phyloP scores from a whole-genome alignment of 2,113 vertebrate genomes.

The Ochotona princeps region DNA sequence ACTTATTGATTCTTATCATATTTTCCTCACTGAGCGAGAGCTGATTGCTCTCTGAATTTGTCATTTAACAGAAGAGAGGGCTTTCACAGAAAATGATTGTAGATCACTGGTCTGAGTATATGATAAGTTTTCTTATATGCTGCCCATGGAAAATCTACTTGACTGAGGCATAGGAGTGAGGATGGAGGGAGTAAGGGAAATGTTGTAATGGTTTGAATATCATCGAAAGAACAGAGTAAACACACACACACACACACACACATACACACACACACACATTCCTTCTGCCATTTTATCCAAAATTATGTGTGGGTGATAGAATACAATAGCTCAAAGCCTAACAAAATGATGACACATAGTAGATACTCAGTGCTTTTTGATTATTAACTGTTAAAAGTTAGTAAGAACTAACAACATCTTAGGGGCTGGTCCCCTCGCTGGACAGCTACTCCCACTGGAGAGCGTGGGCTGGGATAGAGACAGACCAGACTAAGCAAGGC shows the following conservation, averaged over 20 bases:
- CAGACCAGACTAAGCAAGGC: too few relatives aligned
- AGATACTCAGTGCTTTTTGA: not conserved
- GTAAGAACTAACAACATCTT: too few relatives aligned
- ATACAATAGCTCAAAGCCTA: not conserved
- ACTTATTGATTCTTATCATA: not conserved
- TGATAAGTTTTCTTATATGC: not conserved
- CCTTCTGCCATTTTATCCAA: not conserved
- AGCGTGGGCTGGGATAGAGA: too few relatives aligned
- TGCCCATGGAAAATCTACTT: not conserved
- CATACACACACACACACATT: too few relatives aligned
- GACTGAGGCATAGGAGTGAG: not conserved
- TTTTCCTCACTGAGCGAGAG: not conserved
- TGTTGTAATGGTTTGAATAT: not conserved
- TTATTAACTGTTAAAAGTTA: not conserved
- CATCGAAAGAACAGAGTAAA: not conserved
- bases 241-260: too few relatives aligned
- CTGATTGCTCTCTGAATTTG: not conserved
- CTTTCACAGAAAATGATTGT: not conserved
- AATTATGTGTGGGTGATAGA: not conserved
- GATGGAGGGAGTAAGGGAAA: not conserved
- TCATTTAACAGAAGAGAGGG: not conserved
- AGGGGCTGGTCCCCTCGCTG: too few relatives aligned
- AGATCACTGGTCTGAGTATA: not conserved
- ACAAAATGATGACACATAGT: not conserved
- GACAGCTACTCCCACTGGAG: too few relatives aligned